Base-by-base conservation (phyloP, 2,113 vertebrate species). In the Amblyopsis rosae region DNA sequence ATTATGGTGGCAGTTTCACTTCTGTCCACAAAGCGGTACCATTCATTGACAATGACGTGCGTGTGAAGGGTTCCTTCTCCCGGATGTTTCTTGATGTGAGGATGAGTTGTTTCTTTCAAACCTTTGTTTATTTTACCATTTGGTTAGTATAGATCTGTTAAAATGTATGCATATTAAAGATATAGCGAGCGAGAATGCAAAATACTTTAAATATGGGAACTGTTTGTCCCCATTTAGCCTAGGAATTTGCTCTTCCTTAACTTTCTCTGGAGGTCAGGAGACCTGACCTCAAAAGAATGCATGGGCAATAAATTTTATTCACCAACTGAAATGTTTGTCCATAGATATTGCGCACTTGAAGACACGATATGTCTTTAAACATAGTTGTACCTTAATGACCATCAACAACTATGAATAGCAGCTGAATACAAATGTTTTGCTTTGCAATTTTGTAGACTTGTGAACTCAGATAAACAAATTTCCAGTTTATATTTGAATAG, bases 271-370 rank as follows among this genome's bases (percentile, higher is more conserved):
- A 92, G 96, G 95, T 96, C 95, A 96, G 91, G 94, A 92, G 94
- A 95, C 95, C 91, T 94, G 95, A 96, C 95, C 95, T 93, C 91
- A 92, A 89, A 96, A 96, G 95, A 98, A 99, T 96, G 96, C 94
- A 93, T 90, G 93, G 95, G 94, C 92, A 94, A 94, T 98, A 96
- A 96, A 98, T 98, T 95, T 93, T 94, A 95, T 94, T 90, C 82
- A 95, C 95, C 94, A 92, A 94, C 93, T 91, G 92, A 94, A 84
- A 80, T 88, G 87, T 91, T 91, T 93, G 92, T 94, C 93, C 90
- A 93, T 94, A 92, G 88, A 94, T 93, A 92, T 93, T 95, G 96
- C 94, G 93, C 84, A 90, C 92, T 91, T 93, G 93, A 91, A 94
- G 91, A 93, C 93, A 93, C 93, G 90, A 73, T 91, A 91, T 94